phyloP scores from a whole-genome alignment of 30 jellyfish, hydroid and myxozoan genomes.

The Phacellophora camtschatica region DNA sequence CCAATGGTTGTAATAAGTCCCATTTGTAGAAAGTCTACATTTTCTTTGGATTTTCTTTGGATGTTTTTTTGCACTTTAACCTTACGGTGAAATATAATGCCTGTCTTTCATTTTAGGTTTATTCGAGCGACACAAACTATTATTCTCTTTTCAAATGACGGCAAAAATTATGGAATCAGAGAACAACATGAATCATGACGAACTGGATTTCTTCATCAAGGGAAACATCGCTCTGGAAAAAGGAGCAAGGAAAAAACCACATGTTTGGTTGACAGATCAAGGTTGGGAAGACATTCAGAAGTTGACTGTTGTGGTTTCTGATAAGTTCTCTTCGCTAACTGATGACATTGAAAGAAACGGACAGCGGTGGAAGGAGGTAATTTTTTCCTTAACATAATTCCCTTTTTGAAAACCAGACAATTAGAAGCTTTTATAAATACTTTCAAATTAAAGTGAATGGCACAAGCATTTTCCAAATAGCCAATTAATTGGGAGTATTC shows the following conservation, averaged over 20 bases:
- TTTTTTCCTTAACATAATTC: no score
- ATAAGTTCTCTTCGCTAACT: conserved; percentile 65
- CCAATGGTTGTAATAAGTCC: no score
- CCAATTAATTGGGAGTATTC: no score
- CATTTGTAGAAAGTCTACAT: no score
- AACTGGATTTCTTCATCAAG: conserved; percentile 94
- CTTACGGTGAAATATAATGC: not conserved
- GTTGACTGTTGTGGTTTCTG: conserved; percentile 63
- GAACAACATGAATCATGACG: conserved; percentile 84
- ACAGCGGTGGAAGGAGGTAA: conserved; percentile 80
- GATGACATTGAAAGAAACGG: conserved; percentile 82
- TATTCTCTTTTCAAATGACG: conserved; percentile 97
- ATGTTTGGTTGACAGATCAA: conserved; percentile 86
- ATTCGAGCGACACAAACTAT: conserved; percentile 92
- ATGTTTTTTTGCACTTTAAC: not conserved
- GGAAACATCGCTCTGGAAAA: conserved; percentile 95
- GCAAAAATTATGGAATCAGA: conserved; percentile 90
- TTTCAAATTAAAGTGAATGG: no score
- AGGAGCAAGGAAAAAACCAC: conserved; percentile 85
- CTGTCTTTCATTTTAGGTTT: conserved; percentile 48
- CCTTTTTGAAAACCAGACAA: no score
- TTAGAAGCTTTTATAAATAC: no score
- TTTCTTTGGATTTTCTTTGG: no score
- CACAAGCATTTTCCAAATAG: no score
- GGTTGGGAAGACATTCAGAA: conserved; percentile 96